Evolutionary conservation across 2,888 invertebrate species (phyloP).

Genomic region (Drosophila pseudotalamancana): DNA sequence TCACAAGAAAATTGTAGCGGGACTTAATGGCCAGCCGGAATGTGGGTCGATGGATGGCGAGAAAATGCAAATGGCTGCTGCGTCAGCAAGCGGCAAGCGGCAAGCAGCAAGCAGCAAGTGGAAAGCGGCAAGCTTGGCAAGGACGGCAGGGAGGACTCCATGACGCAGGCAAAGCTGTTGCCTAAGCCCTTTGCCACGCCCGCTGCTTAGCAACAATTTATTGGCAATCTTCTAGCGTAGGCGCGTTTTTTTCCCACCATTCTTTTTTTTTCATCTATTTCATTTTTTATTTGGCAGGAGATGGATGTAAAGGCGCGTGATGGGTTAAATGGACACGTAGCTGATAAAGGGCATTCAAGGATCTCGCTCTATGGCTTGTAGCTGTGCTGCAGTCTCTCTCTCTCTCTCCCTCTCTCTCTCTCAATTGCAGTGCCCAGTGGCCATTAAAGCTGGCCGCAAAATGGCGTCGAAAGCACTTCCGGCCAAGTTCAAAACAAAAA

Average conservation of each 20-base stretch:
- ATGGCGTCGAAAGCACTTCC: constrained; percentile 78
- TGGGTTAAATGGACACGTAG: constrained; percentile 61
- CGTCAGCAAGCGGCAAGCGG: too few species aligned
- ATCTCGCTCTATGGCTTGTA: constrained; percentile 30
- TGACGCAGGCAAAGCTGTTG: constrained; percentile 20
- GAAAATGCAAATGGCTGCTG: constrained; percentile 67
- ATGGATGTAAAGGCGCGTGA: constrained; percentile 66
- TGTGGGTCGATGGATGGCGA: constrained; percentile 43
- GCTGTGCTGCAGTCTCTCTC: constrained; percentile 42
- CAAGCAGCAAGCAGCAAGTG: too few species aligned
- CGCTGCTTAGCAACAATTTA: constrained; percentile 73
- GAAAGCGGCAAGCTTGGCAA: too few species aligned
- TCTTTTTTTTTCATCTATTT: background rate
- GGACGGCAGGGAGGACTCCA: constrained; percentile 20
- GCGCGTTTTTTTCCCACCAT: constrained; percentile 48
- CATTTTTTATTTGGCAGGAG: background rate
- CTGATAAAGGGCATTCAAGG: constrained; percentile 46
- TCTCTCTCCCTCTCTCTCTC: too few species aligned
- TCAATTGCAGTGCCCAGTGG: constrained; percentile 53
- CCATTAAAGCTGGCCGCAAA: constrained; percentile 68
- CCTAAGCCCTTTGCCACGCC: constrained; percentile 37
- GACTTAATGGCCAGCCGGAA: constrained; percentile 66
- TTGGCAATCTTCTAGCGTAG: constrained; percentile 56
- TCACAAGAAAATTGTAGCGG: constrained; percentile 78
- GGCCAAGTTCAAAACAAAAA: constrained; percentile 57